A percentile compares a stretch with the other conserved stretches of the same genome.
Conservation (phyloP, 2,888 invertebrate genomes). For the Melipona beecheii region DNA sequence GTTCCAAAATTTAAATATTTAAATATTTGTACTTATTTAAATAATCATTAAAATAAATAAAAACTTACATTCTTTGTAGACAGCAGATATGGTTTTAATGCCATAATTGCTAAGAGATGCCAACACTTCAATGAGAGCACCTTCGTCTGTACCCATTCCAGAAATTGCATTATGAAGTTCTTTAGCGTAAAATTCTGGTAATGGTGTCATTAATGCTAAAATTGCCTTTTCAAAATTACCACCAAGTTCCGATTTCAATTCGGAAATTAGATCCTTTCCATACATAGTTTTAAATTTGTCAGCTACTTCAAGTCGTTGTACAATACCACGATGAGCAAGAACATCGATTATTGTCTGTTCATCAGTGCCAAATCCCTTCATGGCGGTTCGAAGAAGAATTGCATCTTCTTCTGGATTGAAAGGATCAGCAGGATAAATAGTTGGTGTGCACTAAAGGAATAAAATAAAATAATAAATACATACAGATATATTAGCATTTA, state of each 20-base stretch:
- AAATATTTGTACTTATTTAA: neutral
- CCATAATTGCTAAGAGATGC: conserved; percentile 95
- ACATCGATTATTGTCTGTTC: conserved; percentile 95
- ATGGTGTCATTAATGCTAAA: conserved; percentile 93
- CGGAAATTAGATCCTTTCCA: conserved; percentile 93
- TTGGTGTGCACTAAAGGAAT: conserved; percentile 88
- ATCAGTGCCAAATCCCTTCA: conserved; percentile 97
- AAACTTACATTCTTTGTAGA: conserved; percentile 90
- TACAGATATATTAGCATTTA: no score
- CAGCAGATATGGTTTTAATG: conserved; percentile 91
- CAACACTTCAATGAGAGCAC: conserved; percentile 93
- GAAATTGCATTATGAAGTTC: conserved; percentile 93
- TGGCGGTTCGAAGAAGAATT: conserved; percentile 92
- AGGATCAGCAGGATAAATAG: conserved; percentile 90
- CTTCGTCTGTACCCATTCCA: conserved; percentile 87
- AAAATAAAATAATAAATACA: neutral
- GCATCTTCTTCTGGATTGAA: conserved; percentile 93
- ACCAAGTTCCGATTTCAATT: conserved; percentile 94
- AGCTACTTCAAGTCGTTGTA: conserved; percentile 93
- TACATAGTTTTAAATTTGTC: conserved; percentile 93
- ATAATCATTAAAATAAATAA: neutral
- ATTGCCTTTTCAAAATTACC: conserved; percentile 94
- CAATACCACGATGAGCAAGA: conserved; percentile 92
- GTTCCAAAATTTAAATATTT: neutral
- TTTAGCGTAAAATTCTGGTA: conserved; percentile 93